Evolutionary conservation across 1,140 invertebrate genomes (phyloP), one percentile per base, ranked within the genome.

Genomic region (Leptoteleia sp.): DNA sequence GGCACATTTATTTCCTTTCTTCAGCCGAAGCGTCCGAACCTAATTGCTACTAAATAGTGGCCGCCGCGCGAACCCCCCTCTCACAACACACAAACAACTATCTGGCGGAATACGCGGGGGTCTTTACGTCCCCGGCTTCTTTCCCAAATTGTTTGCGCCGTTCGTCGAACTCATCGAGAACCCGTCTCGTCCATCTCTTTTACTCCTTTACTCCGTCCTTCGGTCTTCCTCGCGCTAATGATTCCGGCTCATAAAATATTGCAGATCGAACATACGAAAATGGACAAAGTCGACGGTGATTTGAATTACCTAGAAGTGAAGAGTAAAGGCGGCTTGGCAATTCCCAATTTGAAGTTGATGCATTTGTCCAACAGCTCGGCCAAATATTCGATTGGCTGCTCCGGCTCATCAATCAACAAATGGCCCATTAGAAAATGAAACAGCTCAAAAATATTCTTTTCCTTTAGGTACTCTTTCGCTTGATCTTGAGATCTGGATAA

Each of bases 381-480:
- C 3, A 91, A 78, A 75, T 89, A 91, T 15, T 85, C 81, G 9
- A 91, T 87, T 5, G 90, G 91, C 67, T 91, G 83, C 0, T 83
- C 76, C 16, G 90, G 87, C 37, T 84, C 81, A 9, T 85, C 81
- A 2, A 85, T 80, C 8, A 90, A 45, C 3, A 91, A 72, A 81
- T 91, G 90, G 7, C 85, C 82, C 19, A 90, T 85, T 2, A 91
- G 71, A 71, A 90, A 91, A 59, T 88, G 84, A 52, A 90, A 89
- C 11, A 90, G 84, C 16, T 90, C 86, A 43, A 83, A 87, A 40
- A 91, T 89, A 15, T 83, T 87, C 27, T 87, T 88, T 5, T 84
- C 48, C 2, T 81, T 79, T 4, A 91, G 48, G 57, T 90, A 91
- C 3, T 65, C 62, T 15, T 83, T 82, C 1, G 88, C 88, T 47